These are phyloP conservation scores for Nyctibius bracteatus DNA, from an alignment of 2,113 vertebrate species.

Conservation along the genomic window DNA sequence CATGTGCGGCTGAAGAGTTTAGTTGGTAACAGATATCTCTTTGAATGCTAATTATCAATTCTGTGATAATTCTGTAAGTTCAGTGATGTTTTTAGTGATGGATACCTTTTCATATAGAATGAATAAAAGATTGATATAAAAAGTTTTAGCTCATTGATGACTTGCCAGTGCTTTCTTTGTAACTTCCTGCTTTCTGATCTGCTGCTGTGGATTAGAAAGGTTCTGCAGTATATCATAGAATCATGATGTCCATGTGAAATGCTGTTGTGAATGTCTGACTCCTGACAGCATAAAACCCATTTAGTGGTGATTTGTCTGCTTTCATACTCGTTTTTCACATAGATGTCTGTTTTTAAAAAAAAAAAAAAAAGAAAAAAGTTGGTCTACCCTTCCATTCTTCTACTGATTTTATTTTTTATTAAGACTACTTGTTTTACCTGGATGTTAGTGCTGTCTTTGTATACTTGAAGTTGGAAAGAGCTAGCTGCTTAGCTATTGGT, in stretches of 20 bases:
- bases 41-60: neutral
- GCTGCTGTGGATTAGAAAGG: neutral
- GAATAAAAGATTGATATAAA: neutral
- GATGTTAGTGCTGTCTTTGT: neutral
- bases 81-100: neutral
- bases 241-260: neutral
- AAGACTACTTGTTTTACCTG: neutral
- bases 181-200: neutral
- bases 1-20: neutral
- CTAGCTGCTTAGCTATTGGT: rapidly evolving
- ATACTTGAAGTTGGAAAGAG: neutral
- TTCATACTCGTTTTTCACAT: neutral
- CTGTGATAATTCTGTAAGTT: neutral
- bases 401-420: neutral
- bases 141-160: neutral
- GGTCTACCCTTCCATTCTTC: neutral
- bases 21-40: neutral
- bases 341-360: neutral
- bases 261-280: neutral
- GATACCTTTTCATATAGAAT: neutral
- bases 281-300: neutral
- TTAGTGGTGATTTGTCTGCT: neutral
- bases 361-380: neutral
- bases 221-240: neutral
- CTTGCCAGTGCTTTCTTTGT: neutral